phyloP scores from a whole-genome alignment of 2,888 invertebrate genomes.

The Nomada hirtipes region DNA sequence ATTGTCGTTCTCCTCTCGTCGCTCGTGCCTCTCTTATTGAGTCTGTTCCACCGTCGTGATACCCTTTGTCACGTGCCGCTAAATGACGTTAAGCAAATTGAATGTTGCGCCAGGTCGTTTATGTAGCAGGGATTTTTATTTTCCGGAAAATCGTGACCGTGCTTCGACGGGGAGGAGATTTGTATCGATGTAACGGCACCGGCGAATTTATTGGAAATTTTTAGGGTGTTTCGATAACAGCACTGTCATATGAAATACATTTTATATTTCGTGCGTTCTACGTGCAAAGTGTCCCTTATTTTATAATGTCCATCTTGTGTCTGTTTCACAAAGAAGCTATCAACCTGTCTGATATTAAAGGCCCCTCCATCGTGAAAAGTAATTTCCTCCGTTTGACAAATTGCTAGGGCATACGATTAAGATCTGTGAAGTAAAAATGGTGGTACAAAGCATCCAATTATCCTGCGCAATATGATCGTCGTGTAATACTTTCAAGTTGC shows the following conservation, averaged over 20 bases:
- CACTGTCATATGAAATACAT: not conserved
- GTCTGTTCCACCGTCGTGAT: slow-evolving; percentile 27
- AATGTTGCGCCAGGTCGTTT: slow-evolving; percentile 26
- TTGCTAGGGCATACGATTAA: not conserved
- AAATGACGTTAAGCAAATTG: slow-evolving; percentile 55
- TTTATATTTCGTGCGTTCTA: not conserved
- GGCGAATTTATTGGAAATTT: not conserved
- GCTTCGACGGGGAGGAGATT: not conserved
- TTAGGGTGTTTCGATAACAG: too few relatives aligned
- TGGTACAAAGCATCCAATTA: too few relatives aligned
- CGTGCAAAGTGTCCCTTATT: not conserved
- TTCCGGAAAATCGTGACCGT: slow-evolving; percentile 19
- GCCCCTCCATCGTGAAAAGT: not conserved
- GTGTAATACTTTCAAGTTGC: too few relatives aligned
- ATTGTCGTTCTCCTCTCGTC: slow-evolving; percentile 43
- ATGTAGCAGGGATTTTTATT: slow-evolving; percentile 38
- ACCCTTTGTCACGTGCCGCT: slow-evolving; percentile 53
- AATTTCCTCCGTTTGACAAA: not conserved
- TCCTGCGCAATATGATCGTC: too few relatives aligned
- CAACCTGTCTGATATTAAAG: slow-evolving; percentile 26
- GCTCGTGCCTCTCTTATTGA: slow-evolving; percentile 36
- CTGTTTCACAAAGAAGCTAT: slow-evolving; percentile 26
- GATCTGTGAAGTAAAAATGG: not conserved
- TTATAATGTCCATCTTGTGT: not conserved
- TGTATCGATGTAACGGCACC: not conserved